Base-by-base conservation (phyloP, 1,140 invertebrate genomes). In the Diploscapter pachys region DNA sequence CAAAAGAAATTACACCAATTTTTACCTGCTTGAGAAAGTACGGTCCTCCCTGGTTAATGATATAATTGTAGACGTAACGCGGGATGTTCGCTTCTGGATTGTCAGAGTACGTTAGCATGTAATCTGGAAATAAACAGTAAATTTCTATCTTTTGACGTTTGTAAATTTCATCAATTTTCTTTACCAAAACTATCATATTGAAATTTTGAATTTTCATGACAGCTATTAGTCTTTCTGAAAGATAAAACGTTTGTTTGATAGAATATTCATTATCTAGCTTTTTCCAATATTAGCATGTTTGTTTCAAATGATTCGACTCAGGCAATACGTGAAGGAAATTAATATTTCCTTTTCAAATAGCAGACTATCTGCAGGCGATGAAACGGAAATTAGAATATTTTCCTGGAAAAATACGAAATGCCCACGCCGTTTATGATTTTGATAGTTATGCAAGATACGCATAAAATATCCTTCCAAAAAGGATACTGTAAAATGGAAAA, bases 101-200 rank as follows among this genome's bases (percentile, higher is more conserved):
- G 81, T 89, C 88, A 81, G 85, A 86, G 77, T 89, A 89, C 8
- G 87, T 88, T 65, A 89, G 78, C 11, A 88, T 80, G 80, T 88
- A 89, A 76, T 88, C 87, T 79, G 89, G 65, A 72, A 68, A 67
- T 13, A 11, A 67, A 13, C 31, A 50, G 51, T 9, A 13, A 64
- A 13, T 31, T 31, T 31, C 31, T 31, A 31, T 31, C 31, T 31
- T 31, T 31, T 31, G 31, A 1, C 31, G 1, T 1, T 11, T 13
- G n/a, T 59, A 59, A 59, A 11, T 13, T 13, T 11, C 9, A 13
- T 5, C 31, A 13, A 64, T 31, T 48, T 48, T 9, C 31, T 48
- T 1, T 64, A 64, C 57, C 13, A 13, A 11, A 13, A 13, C 2
- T 11, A 59, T 59, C 2, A 13, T 11, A 13, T 2, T 13, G 11